phyloP scores from a whole-genome alignment of 2,797 vertebrate genomes.

The Oreortyx pictus region DNA sequence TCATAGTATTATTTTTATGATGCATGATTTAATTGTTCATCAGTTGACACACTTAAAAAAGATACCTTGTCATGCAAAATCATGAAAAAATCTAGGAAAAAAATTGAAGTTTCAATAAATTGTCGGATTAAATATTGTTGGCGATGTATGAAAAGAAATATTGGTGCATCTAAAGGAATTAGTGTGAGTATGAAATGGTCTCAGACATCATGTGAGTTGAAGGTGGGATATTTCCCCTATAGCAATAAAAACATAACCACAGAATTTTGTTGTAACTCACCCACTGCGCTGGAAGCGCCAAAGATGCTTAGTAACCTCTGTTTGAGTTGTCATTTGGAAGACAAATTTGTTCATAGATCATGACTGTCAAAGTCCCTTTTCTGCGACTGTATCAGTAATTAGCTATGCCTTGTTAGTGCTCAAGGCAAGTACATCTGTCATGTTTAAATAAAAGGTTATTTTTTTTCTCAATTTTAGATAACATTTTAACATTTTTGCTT shows the following conservation, averaged over 20 bases:
- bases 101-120: not conserved
- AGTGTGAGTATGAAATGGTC: not conserved
- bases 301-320: conserved; percentile 51
- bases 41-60: not conserved
- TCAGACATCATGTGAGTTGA: not conserved
- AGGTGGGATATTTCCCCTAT: conserved; percentile 14
- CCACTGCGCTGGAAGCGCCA: not conserved
- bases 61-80: not conserved
- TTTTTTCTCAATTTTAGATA: conserved; percentile 57
- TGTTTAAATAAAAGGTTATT: conserved; percentile 54
- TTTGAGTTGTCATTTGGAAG: conserved; percentile 72
- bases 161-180: not conserved
- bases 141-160: not conserved
- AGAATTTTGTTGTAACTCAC: not conserved
- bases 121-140: not conserved
- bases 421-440: conserved; percentile 70
- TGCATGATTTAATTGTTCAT: not conserved
- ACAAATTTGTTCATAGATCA: conserved; percentile 74
- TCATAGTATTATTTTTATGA: not conserved
- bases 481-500: conserved; percentile 31
- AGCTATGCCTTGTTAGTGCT: conserved; percentile 75
- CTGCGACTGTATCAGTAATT: conserved; percentile 71
- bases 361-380: conserved; percentile 66
- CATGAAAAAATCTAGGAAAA: not conserved
- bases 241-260: conserved; percentile 12